Percentiles rank a stretch among this genome's conserved stretches.
Conservation (phyloP, 2,888 invertebrate genomes). For the Crossocerus cetratus region DNA sequence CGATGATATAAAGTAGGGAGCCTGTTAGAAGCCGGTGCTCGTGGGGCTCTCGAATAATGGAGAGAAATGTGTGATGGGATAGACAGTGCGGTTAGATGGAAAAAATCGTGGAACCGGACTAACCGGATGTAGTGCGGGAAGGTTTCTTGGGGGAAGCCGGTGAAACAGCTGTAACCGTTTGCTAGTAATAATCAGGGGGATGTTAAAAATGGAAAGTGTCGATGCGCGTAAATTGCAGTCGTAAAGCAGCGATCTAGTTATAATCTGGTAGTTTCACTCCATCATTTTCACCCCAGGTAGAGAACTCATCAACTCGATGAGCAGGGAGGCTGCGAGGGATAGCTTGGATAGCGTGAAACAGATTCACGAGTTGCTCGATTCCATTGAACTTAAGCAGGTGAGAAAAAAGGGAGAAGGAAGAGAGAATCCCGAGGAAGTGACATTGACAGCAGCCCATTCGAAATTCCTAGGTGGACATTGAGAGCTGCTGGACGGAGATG, state of each 20-base stretch:
- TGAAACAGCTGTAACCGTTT: conserved; percentile 14
- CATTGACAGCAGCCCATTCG: no score
- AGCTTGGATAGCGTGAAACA: conserved; percentile 80
- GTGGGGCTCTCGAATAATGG: conserved; percentile 4
- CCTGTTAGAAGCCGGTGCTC: not conserved
- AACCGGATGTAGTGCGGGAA: conserved; percentile 40
- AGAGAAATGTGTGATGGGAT: conserved; percentile 9
- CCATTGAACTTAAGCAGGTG: conserved; percentile 80
- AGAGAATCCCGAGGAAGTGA: no score
- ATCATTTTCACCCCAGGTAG: conserved; percentile 58
- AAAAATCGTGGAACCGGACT: conserved; percentile 52
- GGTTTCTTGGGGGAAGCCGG: conserved; percentile 23
- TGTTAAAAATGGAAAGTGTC: not conserved
- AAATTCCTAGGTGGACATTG: conserved; percentile 76
- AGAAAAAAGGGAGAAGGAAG: no score
- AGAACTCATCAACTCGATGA: conserved; percentile 66
- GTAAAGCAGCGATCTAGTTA: conserved; percentile 15
- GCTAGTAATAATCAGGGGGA: not conserved
- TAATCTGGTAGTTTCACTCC: no score
- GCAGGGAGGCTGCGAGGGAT: conserved; percentile 80
- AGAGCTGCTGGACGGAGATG: conserved; percentile 81
- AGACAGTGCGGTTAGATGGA: conserved; percentile 35
- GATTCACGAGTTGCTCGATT: conserved; percentile 80
- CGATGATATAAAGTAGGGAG: not conserved
- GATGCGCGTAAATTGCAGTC: conserved; percentile 21